These are phyloP conservation scores for Trididemnum nubilum DNA, from an alignment of 23 tunicate genomes.

Conservation along the genomic window DNA sequence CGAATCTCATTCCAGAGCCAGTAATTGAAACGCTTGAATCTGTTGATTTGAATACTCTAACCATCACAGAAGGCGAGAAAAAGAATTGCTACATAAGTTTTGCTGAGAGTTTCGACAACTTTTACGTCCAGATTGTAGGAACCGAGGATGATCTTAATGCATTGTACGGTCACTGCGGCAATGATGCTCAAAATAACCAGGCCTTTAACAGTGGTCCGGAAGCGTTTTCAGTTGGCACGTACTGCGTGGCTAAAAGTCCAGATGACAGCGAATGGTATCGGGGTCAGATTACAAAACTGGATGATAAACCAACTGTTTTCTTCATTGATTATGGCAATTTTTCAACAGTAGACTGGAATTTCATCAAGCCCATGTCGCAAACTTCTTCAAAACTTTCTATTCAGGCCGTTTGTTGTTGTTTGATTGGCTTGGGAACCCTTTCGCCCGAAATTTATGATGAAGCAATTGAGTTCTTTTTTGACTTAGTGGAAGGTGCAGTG, in stretches of 20 bases:
- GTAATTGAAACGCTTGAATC: neutral
- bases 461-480: conserved; percentile 16
- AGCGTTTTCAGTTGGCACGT: conserved; percentile 15
- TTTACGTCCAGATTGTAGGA: conserved; percentile 42
- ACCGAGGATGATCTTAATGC: conserved; percentile 18
- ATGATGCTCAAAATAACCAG: neutral
- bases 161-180: neutral
- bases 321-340: conserved; percentile 84
- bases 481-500: neutral
- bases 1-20: neutral
- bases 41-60: neutral
- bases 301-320: conserved; percentile 19
- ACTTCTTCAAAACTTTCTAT: conserved; percentile 13
- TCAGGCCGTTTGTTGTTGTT: conserved; percentile 52
- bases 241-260: conserved; percentile 69
- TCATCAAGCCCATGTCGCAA: conserved; percentile 28
- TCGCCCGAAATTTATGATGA: neutral
- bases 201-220: neutral
- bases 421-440: neutral
- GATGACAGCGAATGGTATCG: conserved; percentile 88
- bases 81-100: conserved; percentile 40
- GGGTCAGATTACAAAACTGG: conserved; percentile 13
- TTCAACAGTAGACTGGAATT: conserved; percentile 17
- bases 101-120: conserved; percentile 33
- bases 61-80: neutral